Percentiles rank a stretch among this genome's conserved stretches.
Evolutionary conservation across 1,140 invertebrate species (phyloP).

Genomic region (Heliothis virescens): DNA sequence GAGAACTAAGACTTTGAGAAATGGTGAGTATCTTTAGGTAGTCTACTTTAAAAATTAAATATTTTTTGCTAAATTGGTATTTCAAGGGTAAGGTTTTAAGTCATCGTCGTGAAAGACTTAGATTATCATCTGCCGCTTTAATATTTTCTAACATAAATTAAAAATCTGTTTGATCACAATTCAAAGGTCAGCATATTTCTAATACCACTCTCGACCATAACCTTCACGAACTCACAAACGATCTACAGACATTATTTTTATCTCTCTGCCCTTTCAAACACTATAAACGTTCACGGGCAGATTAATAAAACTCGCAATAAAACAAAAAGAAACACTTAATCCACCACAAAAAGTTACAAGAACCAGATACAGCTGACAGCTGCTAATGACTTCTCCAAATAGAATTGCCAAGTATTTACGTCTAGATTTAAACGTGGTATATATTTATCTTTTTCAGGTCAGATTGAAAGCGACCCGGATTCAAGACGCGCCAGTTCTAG

Average conservation of each 20-base stretch:
- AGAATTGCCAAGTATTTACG: constrained; percentile 14
- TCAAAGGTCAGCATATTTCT: constrained; percentile 20
- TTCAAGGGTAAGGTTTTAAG: too few relatives aligned
- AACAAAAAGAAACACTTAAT: constrained; percentile 22
- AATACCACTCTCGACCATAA: neutral
- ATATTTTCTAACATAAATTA: neutral
- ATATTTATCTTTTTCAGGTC: constrained; percentile 65
- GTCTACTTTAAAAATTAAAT: neutral
- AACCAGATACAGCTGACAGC: constrained; percentile 30
- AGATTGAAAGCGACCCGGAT: constrained; percentile 86
- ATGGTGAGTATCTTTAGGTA: constrained; percentile 63
- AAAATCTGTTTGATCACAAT: neutral
- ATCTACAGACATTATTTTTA: constrained; percentile 28
- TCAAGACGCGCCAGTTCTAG: constrained; percentile 91
- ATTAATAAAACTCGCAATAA: constrained; percentile 24
- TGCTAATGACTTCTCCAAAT: constrained; percentile 31
- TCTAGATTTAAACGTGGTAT: constrained; percentile 25
- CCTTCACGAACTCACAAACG: neutral
- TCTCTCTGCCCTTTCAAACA: constrained; percentile 19
- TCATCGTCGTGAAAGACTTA: too few relatives aligned
- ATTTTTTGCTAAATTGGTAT: too few relatives aligned
- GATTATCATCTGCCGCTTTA: too few relatives aligned
- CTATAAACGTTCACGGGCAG: neutral
- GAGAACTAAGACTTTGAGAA: constrained; percentile 79
- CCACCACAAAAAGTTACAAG: constrained; percentile 21